Evolutionary conservation across 2,113 vertebrate species (phyloP).

Genomic region (Axis porcinus): DNA sequence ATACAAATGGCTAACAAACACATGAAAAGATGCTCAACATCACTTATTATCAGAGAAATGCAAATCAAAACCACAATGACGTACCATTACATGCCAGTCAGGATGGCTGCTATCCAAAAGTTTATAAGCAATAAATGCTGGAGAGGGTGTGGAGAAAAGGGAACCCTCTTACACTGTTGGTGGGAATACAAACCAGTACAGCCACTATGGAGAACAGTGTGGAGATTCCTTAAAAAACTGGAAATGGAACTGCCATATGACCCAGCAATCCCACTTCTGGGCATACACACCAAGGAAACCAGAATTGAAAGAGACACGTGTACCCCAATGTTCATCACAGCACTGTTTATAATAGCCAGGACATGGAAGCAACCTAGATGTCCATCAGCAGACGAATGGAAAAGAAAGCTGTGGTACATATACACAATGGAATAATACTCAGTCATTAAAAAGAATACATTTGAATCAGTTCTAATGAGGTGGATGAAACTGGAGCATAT

Average conservation of each 20-base stretch:
- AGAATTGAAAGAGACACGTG: background rate
- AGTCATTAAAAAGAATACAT: background rate
- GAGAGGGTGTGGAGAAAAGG: background rate
- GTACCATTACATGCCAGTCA: rapidly evolving
- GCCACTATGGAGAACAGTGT: background rate
- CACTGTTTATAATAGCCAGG: background rate
- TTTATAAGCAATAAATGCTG: background rate
- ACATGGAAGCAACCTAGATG: background rate
- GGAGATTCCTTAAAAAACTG: background rate
- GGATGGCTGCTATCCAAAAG: background rate
- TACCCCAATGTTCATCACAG: background rate
- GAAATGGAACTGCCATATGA: background rate
- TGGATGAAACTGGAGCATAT: background rate
- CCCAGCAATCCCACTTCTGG: background rate
- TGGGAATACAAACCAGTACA: background rate
- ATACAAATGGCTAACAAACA: background rate
- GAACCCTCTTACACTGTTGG: background rate
- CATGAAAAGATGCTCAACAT: background rate
- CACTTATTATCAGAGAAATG: background rate
- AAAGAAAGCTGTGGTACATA: background rate
- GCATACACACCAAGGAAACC: background rate
- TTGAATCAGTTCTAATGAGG: background rate
- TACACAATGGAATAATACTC: background rate
- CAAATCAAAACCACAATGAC: background rate
- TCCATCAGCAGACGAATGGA: rapidly evolving